Evolutionary conservation across 2,113 vertebrate genomes (phyloP).

Genomic region (Cervus canadensis): DNA sequence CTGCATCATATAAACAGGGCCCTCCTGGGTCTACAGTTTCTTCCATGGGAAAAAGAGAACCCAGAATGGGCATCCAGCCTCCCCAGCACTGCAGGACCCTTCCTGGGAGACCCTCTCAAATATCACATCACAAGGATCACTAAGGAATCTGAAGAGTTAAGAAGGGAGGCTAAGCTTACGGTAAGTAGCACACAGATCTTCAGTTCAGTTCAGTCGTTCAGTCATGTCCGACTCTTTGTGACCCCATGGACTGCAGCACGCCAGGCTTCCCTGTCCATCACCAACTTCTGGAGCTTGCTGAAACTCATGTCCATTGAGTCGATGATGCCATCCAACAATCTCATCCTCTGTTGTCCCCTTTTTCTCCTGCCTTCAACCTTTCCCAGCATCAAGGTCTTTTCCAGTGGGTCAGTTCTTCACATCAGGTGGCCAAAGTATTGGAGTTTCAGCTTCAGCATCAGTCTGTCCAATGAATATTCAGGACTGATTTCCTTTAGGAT

Average conservation of each 20-base stretch:
- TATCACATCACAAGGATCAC: not conserved
- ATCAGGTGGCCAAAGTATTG: not conserved
- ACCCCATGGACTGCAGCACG: not conserved
- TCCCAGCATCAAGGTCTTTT: not conserved
- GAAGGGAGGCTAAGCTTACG: not conserved
- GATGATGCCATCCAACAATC: not conserved
- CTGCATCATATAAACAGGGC: not conserved
- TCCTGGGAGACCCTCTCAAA: not conserved
- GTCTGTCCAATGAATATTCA: not conserved
- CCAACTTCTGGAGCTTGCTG: not conserved
- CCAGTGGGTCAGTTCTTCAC: not conserved
- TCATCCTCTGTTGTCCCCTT: not conserved
- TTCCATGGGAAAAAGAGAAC: not conserved
- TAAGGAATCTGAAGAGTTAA: not conserved
- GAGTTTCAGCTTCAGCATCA: not conserved
- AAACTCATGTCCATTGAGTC: not conserved
- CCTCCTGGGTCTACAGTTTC: not conserved
- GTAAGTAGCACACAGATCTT: not conserved
- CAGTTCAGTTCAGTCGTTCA: not conserved
- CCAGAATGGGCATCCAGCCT: not conserved
- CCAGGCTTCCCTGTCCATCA: not conserved
- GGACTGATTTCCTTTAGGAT: not conserved
- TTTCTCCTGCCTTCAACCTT: not conserved
- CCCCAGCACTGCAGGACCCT: not conserved
- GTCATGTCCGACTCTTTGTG: not conserved